Evolutionary conservation across 2,797 vertebrate genomes (phyloP).

Genomic region (Sebastes reedi): DNA sequence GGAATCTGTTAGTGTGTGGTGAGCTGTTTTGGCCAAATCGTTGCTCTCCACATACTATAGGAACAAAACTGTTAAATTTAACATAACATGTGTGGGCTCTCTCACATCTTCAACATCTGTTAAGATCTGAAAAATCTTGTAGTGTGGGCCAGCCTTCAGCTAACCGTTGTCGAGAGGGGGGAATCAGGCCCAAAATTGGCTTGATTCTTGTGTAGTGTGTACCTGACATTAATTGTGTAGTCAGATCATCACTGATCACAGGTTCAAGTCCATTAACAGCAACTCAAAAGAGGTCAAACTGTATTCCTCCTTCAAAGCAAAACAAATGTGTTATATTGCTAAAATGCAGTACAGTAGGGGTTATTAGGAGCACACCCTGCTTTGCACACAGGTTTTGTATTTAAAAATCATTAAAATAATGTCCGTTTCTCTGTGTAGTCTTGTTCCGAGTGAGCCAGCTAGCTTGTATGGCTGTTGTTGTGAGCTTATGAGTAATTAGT

Average conservation of each 20-base stretch:
- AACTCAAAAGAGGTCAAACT: constrained; percentile 3
- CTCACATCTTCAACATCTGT: no score
- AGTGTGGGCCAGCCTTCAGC: no score
- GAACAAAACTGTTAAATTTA: no score
- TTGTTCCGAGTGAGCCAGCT: constrained; percentile 9
- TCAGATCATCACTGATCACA: not conserved
- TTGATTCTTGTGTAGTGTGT: no score
- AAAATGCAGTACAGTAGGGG: not conserved
- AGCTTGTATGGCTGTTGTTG: constrained; percentile 6
- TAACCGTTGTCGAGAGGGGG: no score
- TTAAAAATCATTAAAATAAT: constrained; percentile 18
- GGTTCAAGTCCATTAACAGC: not conserved
- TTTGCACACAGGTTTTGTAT: constrained; percentile 20
- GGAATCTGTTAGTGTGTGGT: no score
- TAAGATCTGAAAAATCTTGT: no score
- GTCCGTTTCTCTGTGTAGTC: not conserved
- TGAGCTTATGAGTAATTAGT: constrained; percentile 47
- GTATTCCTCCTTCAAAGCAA: constrained; percentile 23
- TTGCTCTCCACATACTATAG: no score
- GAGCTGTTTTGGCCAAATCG: no score
- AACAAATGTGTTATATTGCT: not conserved
- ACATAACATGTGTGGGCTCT: no score
- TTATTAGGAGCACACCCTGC: constrained; percentile 19
- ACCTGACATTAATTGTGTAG: not conserved
- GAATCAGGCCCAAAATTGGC: no score